Conservation (phyloP, 2,888 invertebrate genomes). For the Matsumyia berberina region DNA sequence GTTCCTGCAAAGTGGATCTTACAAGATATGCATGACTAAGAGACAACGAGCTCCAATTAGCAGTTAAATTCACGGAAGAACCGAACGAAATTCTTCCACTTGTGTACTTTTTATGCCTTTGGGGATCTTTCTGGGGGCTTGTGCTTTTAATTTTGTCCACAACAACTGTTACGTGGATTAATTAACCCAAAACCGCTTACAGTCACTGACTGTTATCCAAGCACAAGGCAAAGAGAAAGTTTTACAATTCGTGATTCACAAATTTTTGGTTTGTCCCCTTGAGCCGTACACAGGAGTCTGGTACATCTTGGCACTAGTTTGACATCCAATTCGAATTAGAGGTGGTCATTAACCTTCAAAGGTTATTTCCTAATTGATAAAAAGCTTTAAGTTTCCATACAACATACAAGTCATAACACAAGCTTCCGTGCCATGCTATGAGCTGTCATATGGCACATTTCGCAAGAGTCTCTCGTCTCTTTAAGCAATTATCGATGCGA, state of each 20-base stretch:
- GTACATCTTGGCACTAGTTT: conserved; percentile 1
- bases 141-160: neutral
- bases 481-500: conserved; percentile 24
- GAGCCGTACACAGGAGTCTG: neutral
- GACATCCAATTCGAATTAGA: conserved; percentile 23
- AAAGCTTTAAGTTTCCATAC: neutral
- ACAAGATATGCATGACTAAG: neutral
- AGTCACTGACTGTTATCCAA: neutral
- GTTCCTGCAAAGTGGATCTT: neutral
- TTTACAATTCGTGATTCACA: neutral
- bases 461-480: conserved; percentile 5
- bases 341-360: conserved; percentile 14
- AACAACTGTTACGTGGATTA: neutral
- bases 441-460: conserved; percentile 7
- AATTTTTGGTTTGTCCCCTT: conserved; percentile 7
- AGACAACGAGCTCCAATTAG: neutral
- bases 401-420: neutral
- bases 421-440: neutral
- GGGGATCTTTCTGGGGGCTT: conserved; percentile 21
- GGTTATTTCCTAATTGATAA: conserved; percentile 23
- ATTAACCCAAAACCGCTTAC: neutral
- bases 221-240: conserved; percentile 3
- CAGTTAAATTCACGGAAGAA: neutral
- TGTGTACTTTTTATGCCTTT: neutral
- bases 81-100: neutral